Evolutionary conservation across 2,797 vertebrate species (phyloP), one percentile per base, ranked within the genome.

Genomic region (Aulostomus chinensis): DNA sequence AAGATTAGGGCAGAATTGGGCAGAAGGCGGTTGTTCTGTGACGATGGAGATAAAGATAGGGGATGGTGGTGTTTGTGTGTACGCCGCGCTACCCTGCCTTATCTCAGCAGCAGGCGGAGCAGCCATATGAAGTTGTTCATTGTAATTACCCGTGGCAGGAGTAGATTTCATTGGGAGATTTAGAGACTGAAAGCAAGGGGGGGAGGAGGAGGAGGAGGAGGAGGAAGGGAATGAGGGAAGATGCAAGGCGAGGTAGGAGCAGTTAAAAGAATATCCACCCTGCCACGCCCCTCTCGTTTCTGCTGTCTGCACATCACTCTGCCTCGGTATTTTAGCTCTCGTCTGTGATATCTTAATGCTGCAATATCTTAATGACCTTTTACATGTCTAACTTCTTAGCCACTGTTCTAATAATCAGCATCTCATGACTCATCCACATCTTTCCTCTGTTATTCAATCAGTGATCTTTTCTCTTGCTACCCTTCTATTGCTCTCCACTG

Each of bases 1-100:
- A 92, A 96, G 96, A 98, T 99, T 97, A 98, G 91, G 91, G 87
- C 87, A 93, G 93, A 95, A 96, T 95, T 97, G 95, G 93, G 94
- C 93, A 94, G 94, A 93, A 94, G 93, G 92, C 88, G 91, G 94
- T 95, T 96, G 95, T 97, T 95, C 93, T 94, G 92, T 93, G 92
- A 91, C 93, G 94, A 96, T 95, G 86, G 83, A 95, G 96, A 98
- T 98, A 98, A 32, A 98, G 95, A 97, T 96, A 93, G 88, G 83
- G 87, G 88, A 88, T 91, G 46, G 38, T 26, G 32, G 63, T 45
- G 46, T 42, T 56, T 36, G 31, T 38, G 59, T 53, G 58, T 40
- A 55, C 30, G 66, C 35, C 60, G 30, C 18, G 58, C 67, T 47
- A 83, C 84, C 91, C 71, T 33, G 81, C 77, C 91, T 97, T 97